These are phyloP conservation scores for Delphinapterus leucas DNA, from an alignment of 2,113 vertebrate species.

Conservation along the genomic window DNA sequence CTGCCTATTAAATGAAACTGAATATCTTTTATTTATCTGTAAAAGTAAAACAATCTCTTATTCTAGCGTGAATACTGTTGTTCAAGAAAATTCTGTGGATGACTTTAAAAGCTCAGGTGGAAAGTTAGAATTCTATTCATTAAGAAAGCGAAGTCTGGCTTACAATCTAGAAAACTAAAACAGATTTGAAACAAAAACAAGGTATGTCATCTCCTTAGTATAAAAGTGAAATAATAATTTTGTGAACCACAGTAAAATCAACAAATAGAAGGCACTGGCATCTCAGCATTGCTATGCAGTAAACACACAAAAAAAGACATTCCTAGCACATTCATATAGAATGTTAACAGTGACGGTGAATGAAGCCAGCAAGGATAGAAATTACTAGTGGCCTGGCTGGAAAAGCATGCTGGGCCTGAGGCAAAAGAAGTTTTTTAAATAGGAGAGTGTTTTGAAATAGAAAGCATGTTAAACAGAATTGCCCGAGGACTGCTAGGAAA, in stretches of 20 bases:
- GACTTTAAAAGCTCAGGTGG: background rate
- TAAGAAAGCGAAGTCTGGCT: background rate
- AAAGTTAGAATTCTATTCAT: conserved; percentile 15
- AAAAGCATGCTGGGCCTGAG: conserved; percentile 66
- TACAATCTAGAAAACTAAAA: conserved; percentile 12
- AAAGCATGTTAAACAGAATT: conserved; percentile 75
- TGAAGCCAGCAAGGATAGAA: conserved; percentile 59
- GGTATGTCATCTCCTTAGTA: background rate
- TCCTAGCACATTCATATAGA: conserved; percentile 11
- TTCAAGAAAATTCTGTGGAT: background rate
- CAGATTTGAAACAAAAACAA: background rate
- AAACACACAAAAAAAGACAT: conserved; percentile 16
- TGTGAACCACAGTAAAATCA: background rate
- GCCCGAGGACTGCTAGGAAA: conserved; percentile 72
- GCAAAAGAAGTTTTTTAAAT: conserved; percentile 66
- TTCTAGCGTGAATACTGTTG: background rate
- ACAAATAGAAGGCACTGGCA: background rate
- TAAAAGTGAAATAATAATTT: conserved; percentile 26
- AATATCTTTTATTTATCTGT: background rate
- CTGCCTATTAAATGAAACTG: background rate
- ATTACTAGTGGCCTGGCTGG: conserved; percentile 63
- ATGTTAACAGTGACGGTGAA: conserved; percentile 64
- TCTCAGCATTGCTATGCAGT: background rate
- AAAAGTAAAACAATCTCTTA: background rate
- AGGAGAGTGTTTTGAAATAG: conserved; percentile 75